Evolutionary conservation across 2,797 vertebrate genomes (phyloP), one percentile per base, ranked within the genome.

Genomic region (Pangasius mekongensis): DNA sequence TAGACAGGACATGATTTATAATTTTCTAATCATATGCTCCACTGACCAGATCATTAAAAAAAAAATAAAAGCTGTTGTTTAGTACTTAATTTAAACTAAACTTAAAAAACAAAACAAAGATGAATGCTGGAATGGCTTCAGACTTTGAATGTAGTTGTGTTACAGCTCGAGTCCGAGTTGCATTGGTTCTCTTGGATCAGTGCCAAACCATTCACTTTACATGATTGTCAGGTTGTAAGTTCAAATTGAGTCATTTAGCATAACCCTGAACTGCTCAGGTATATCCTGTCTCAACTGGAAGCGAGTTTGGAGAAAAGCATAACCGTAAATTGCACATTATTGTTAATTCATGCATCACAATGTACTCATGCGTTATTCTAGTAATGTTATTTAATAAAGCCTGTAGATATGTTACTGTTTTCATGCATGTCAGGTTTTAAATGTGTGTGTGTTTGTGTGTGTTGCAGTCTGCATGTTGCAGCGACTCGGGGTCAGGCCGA

Each of bases 391-490:
- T 3, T 49, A 36, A 36, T 20, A 80, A 22, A 58, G 4, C 52
- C 30, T 2, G 76, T 33, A 33, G 10, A 22, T 77, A 5, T 13
- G 30, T 33, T 56, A 22, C 49, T 54, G 56, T 56, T 24, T 39
- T 81, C 13, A 27, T 82, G 13, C n/a, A 22, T 77, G n/a, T 80
- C 3, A 22, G 0, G 3, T 20, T 54, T 33, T 30, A 18, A 47
- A 13, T 86, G 85, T 76, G 58, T 84, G 52, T 87, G 30, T 86
- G 74, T 86, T 33, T 60, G 0, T 66, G 11, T 74, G 9, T 54
- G 30, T 56, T 80, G 6, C 62, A 99, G 99, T 84, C 97, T 99
- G 90, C 99, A 99, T 90, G 95, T 97, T 87, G 98, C 98, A 78
- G 98, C 97, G 62, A 93, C 94, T 0, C 98, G 96, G 54, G 99